Percentiles rank a stretch among this genome's conserved stretches.
phyloP scores from a whole-genome alignment of 2,113 vertebrate genomes.

The Protobothrops mucrosquamatus region DNA sequence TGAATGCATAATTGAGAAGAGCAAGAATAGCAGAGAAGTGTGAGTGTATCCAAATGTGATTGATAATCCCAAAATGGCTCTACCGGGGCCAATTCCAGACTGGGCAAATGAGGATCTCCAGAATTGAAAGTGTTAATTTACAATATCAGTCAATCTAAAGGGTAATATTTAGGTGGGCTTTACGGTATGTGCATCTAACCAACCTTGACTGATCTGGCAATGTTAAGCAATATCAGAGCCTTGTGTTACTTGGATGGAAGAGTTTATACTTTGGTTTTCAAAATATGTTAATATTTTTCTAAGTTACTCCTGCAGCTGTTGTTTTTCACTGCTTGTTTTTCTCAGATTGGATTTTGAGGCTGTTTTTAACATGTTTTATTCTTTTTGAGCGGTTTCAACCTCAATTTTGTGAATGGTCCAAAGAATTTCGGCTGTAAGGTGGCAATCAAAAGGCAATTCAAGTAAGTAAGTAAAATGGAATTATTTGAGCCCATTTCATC shows the following conservation, averaged over 20 bases:
- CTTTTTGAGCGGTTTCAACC: not conserved
- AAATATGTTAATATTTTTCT: not conserved
- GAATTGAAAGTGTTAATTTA: not conserved
- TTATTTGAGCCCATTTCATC: not conserved
- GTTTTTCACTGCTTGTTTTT: not conserved
- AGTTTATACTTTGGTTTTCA: not conserved
- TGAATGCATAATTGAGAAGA: not conserved
- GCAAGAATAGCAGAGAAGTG: not conserved
- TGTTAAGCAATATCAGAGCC: not conserved
- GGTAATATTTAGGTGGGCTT: not conserved
- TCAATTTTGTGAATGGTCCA: not conserved
- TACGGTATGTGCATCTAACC: not conserved
- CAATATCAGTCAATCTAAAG: not conserved
- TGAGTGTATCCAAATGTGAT: not conserved
- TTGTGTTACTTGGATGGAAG: not conserved
- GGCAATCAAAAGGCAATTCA: not conserved
- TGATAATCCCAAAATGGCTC: not conserved
- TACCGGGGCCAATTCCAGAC: not conserved
- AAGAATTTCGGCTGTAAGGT: not conserved
- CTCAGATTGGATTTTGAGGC: not conserved
- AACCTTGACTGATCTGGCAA: not conserved
- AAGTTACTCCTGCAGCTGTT: not conserved
- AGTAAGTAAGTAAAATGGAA: not conserved
- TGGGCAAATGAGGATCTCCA: not conserved
- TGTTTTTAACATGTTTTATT: not conserved